Conservation (phyloP, 1,140 invertebrate species). For the Uloborus diversus region DNA sequence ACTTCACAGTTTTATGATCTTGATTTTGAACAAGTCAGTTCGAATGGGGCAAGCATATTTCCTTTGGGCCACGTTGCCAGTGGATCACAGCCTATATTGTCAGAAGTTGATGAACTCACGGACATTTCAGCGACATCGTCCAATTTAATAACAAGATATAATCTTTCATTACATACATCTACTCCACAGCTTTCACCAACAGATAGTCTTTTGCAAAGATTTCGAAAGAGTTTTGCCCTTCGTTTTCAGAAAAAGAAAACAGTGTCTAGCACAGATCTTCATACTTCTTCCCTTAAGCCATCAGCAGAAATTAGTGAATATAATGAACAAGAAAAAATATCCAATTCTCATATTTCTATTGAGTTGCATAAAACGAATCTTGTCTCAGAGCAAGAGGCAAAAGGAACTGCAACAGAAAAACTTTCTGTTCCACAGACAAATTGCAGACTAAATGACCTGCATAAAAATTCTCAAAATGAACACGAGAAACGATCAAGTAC, state of each 20-base stretch:
- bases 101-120: conserved; percentile 19
- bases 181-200: conserved; percentile 48
- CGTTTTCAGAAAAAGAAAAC: conserved; percentile 69
- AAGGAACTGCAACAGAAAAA: too few species aligned
- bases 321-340: too few species aligned
- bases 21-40: background rate
- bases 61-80: conserved; percentile 12
- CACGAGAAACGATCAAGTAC: too few species aligned
- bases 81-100: conserved; percentile 35
- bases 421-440: too few species aligned
- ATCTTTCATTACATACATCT: conserved; percentile 33
- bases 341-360: too few species aligned
- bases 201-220: conserved; percentile 73
- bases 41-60: background rate
- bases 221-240: conserved; percentile 75
- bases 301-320: too few species aligned
- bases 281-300: too few species aligned
- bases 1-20: conserved; percentile 47
- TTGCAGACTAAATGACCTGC: too few species aligned
- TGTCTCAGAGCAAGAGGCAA: too few species aligned
- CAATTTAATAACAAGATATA: background rate
- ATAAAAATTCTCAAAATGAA: too few species aligned
- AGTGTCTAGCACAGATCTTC: too few species aligned
- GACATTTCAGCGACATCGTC: background rate
- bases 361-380: too few species aligned